Conservation (phyloP, 2,797 vertebrate genomes). For the Trachops cirrhosus region DNA sequence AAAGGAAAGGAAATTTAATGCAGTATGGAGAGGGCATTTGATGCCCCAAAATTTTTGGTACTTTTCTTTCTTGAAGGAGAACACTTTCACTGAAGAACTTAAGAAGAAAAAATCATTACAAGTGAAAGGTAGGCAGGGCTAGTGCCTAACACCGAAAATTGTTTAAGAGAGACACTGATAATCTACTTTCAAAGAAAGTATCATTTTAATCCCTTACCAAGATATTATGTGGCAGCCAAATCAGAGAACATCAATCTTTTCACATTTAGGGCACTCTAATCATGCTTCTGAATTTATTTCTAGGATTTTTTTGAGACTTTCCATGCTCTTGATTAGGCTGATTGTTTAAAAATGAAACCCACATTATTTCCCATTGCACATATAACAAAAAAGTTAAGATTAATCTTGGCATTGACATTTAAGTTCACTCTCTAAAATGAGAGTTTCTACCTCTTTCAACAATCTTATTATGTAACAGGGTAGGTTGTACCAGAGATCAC, state of each 20-base stretch:
- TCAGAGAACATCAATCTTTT: background rate
- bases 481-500: background rate
- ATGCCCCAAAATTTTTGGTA: background rate
- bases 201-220: background rate
- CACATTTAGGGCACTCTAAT: background rate
- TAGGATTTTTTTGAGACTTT: background rate
- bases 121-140: background rate
- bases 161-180: background rate
- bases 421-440: background rate
- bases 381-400: background rate
- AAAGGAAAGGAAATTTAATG: background rate
- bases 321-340: background rate
- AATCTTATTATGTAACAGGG: background rate
- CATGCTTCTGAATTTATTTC: background rate
- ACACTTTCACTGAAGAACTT: background rate
- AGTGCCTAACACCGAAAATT: accelerated
- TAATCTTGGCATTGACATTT: background rate
- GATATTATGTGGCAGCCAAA: background rate
- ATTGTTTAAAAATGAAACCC: background rate
- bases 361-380: background rate
- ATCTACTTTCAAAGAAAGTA: background rate
- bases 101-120: background rate
- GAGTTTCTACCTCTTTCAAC: accelerated
- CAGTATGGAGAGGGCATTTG: background rate
- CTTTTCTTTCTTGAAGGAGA: background rate